Conservation (phyloP, 2,797 vertebrate genomes). For the Babyrousa celebensis region DNA sequence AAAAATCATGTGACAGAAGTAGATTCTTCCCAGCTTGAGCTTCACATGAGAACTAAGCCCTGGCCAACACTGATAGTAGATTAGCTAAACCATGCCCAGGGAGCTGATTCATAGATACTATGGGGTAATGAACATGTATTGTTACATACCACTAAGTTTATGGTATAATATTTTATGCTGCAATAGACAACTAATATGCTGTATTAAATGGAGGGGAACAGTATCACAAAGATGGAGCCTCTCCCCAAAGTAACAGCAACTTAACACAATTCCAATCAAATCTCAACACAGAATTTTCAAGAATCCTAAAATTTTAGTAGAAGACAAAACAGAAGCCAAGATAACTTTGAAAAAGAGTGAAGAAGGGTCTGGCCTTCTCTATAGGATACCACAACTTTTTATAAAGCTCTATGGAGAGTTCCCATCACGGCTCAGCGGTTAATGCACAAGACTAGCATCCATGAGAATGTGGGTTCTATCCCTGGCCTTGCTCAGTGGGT, state of each 20-base stretch:
- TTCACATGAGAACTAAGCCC: background rate
- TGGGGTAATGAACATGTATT: background rate
- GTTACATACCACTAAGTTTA: background rate
- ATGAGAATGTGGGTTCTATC: no score
- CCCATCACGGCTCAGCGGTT: no score
- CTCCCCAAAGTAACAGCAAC: background rate
- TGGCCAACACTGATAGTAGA: background rate
- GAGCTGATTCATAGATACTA: background rate
- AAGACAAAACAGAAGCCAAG: constrained; percentile 22
- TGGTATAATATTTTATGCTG: background rate
- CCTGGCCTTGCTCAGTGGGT: no score
- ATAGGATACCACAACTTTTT: background rate
- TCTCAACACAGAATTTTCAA: constrained; percentile 24
- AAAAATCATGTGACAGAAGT: background rate
- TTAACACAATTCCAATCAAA: background rate
- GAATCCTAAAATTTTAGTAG: constrained; percentile 11
- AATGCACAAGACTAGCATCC: no score
- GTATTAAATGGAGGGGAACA: background rate
- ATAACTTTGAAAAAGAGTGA: background rate
- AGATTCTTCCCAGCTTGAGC: background rate
- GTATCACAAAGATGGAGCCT: background rate
- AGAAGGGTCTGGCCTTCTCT: background rate
- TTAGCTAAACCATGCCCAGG: background rate
- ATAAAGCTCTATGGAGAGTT: background rate
- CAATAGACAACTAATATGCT: background rate